Evolutionary conservation across 2,797 vertebrate genomes (phyloP).

Genomic region (Thalassophryne amazonica): DNA sequence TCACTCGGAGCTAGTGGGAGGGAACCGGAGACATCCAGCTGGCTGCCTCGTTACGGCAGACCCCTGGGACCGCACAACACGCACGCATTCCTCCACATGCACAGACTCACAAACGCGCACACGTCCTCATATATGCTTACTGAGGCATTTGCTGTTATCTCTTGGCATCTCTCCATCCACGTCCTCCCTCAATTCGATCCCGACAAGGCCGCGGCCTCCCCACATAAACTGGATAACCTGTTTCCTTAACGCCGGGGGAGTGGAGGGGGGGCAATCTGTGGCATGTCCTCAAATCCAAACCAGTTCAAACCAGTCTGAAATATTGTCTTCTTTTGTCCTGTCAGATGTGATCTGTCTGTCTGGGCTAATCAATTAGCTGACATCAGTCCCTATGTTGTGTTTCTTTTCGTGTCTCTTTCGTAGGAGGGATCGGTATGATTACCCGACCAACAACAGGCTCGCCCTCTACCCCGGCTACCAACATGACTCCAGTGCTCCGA

Average conservation of each 20-base stretch:
- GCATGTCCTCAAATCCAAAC: conserved; percentile 30
- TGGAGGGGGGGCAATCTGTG: conserved; percentile 23
- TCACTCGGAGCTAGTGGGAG: conserved; percentile 66
- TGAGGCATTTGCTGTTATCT: conserved; percentile 66
- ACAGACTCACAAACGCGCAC: conserved; percentile 45
- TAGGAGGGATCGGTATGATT: conserved; percentile 84
- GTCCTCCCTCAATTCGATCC: conserved; percentile 45
- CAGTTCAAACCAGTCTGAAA: conserved; percentile 43
- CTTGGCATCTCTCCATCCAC: conserved; percentile 66
- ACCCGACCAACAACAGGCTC: conserved; percentile 75
- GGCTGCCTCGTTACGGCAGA: conserved; percentile 69
- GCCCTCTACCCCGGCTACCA: conserved; percentile 53
- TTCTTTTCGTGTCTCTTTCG: conserved; percentile 23
- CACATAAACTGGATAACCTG: conserved; percentile 51
- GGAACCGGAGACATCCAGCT: conserved; percentile 72
- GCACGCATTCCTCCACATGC: conserved; percentile 50
- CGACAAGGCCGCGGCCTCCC: conserved; percentile 54
- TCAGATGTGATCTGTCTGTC: background rate
- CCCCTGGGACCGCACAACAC: conserved; percentile 47
- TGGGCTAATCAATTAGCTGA: background rate
- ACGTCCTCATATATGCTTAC: conserved; percentile 61
- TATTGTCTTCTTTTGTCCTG: background rate
- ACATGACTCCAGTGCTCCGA: conserved; percentile 6
- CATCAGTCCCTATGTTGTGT: background rate
- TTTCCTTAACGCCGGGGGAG: no score